Evolutionary conservation across 2,797 vertebrate genomes (phyloP).

Genomic region (Bradypus variegatus): DNA sequence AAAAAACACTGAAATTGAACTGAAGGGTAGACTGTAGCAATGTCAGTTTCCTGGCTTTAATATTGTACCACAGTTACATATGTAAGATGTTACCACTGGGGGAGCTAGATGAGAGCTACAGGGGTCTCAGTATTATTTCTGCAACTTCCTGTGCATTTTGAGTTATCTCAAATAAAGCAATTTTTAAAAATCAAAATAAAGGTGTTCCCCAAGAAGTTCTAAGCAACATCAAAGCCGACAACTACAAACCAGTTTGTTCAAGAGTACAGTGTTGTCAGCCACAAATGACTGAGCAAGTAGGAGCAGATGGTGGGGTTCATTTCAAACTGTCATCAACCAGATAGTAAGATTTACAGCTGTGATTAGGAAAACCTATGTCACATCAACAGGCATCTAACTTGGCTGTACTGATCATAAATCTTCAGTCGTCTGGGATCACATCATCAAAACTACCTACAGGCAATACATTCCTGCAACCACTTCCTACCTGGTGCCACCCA

Average conservation of each 20-base stretch:
- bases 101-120: not conserved
- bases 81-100: not conserved
- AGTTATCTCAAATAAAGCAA: constrained; percentile 11
- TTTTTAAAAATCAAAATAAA: constrained; percentile 16
- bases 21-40: not conserved
- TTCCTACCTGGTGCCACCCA: not conserved
- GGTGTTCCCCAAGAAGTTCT: not conserved
- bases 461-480: constrained; percentile 9
- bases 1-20: constrained; percentile 13
- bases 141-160: not conserved
- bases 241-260: not conserved
- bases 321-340: constrained; percentile 39
- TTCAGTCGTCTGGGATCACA: constrained; percentile 25
- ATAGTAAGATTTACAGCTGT: constrained; percentile 10
- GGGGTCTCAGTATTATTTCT: not conserved
- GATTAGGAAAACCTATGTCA: constrained; percentile 20
- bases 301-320: not conserved
- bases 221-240: not conserved
- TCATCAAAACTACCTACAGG: constrained; percentile 31
- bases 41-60: not conserved
- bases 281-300: constrained; percentile 5
- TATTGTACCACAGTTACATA: not conserved
- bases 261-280: not conserved
- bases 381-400: constrained; percentile 38
- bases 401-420: constrained; percentile 1